Evolutionary conservation across 2,888 invertebrate genomes (phyloP).

Genomic region (Augiades crinisus): DNA sequence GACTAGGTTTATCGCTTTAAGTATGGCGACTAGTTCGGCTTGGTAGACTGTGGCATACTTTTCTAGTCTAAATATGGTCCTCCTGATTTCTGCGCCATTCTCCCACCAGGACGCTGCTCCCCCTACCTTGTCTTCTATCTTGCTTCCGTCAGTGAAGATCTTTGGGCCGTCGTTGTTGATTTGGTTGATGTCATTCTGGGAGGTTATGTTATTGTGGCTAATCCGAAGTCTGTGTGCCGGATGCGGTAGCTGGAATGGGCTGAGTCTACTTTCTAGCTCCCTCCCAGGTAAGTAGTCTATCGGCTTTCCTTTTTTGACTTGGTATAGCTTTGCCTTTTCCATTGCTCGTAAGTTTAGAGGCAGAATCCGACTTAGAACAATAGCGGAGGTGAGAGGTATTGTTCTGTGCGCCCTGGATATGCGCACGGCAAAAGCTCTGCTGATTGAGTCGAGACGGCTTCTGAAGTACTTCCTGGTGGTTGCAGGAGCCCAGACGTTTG

Average conservation of each 20-base stretch:
- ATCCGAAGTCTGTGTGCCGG: neutral
- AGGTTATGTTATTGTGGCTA: neutral
- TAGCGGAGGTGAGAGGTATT: neutral
- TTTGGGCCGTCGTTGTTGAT: neutral
- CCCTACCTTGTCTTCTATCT: neutral
- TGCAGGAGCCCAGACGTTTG: neutral
- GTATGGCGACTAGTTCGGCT: neutral
- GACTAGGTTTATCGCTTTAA: neutral
- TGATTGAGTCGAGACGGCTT: slow-evolving; percentile 1
- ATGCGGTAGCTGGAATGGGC: slow-evolving; percentile 1
- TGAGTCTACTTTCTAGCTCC: neutral
- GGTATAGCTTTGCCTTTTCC: neutral
- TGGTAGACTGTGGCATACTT: neutral
- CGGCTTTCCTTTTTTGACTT: neutral
- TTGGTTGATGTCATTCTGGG: neutral
- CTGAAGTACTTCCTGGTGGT: neutral
- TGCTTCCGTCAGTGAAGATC: neutral
- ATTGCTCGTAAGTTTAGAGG: neutral
- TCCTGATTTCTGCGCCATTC: neutral
- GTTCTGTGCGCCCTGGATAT: neutral
- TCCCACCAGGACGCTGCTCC: neutral
- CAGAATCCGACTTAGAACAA: neutral
- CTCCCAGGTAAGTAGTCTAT: neutral
- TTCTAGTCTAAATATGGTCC: neutral
- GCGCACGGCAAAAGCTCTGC: neutral